These are phyloP conservation scores for Verasper variegatus DNA, from an alignment of 2,113 vertebrate species.

Conservation along the genomic window DNA sequence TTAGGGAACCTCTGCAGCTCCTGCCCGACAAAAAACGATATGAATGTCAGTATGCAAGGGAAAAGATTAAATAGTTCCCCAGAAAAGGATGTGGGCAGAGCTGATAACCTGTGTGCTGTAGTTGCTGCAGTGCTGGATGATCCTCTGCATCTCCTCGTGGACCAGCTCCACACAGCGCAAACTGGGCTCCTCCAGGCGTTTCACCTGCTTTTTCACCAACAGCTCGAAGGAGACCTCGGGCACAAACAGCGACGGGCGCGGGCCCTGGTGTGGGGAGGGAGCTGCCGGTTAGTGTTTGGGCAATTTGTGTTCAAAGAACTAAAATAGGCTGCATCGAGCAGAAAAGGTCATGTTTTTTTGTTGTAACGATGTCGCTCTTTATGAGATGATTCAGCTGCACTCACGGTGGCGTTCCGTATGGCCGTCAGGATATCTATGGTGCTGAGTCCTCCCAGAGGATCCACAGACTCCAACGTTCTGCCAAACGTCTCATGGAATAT, in stretches of 20 bases:
- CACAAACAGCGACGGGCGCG: slow-evolving; percentile 96
- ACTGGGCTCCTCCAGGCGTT: slow-evolving; percentile 96
- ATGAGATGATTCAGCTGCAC: slow-evolving; percentile 47
- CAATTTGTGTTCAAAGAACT: neutral
- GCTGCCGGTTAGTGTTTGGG: neutral
- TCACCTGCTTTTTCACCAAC: slow-evolving; percentile 97
- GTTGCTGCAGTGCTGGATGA: slow-evolving; percentile 99
- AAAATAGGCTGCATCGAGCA: neutral
- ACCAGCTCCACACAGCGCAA: slow-evolving; percentile 97
- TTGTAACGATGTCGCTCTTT: slow-evolving; percentile 5
- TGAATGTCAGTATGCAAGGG: rapidly evolving
- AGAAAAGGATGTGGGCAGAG: neutral
- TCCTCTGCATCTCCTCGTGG: slow-evolving; percentile 99
- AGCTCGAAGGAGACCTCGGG: slow-evolving; percentile 98
- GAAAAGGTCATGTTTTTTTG: neutral
- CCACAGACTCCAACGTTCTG: slow-evolving; percentile 96
- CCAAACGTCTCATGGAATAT: slow-evolving; percentile 99
- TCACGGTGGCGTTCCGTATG: slow-evolving; percentile 97
- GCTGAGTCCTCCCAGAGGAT: slow-evolving; percentile 95
- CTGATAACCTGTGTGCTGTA: slow-evolving; percentile 94
- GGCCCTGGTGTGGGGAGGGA: slow-evolving; percentile 83
- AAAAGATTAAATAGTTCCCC: neutral
- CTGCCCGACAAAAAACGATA: slow-evolving; percentile 66
- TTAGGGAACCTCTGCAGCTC: slow-evolving; percentile 97
- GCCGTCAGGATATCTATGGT: slow-evolving; percentile 98